Evolutionary conservation across 2,888 invertebrate genomes (phyloP).

Genomic region (Drymonia ruficornis): DNA sequence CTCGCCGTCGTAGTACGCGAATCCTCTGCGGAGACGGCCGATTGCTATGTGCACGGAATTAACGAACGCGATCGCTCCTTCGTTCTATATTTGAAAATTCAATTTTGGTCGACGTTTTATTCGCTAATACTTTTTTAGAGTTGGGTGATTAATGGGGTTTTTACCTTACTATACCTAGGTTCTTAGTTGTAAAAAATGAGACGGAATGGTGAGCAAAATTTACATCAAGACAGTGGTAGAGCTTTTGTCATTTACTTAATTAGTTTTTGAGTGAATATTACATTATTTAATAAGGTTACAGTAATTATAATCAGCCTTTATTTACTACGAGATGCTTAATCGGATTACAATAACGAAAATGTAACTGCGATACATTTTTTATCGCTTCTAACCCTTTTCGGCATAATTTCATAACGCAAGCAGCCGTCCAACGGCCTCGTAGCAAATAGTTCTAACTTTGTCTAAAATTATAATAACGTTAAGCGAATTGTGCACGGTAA

Average conservation of each 20-base stretch:
- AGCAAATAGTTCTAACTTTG: background rate
- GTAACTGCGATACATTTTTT: background rate
- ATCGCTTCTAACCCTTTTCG: background rate
- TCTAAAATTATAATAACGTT: slow-evolving; percentile 1
- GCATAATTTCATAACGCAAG: background rate
- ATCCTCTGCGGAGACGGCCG: slow-evolving; percentile 43
- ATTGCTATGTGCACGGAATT: slow-evolving; percentile 36
- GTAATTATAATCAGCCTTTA: background rate
- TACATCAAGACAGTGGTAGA: too few relatives aligned
- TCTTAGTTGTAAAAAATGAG: too few relatives aligned
- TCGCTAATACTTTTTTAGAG: too few relatives aligned
- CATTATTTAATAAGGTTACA: slow-evolving; percentile 1
- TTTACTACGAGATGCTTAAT: background rate
- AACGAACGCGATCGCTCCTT: slow-evolving; percentile 28
- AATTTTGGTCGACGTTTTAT: slow-evolving; percentile 8
- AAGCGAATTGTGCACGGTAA: background rate
- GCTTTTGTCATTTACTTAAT: too few relatives aligned
- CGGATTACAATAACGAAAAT: background rate
- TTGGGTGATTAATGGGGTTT: too few relatives aligned
- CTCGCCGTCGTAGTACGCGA: slow-evolving; percentile 22
- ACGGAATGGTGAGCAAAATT: too few relatives aligned
- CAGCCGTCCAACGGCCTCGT: background rate
- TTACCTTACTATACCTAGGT: too few relatives aligned
- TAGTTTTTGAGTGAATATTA: too few relatives aligned
- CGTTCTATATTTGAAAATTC: slow-evolving; percentile 25